Percentiles rank a stretch among this genome's conserved stretches.
phyloP scores from a whole-genome alignment of 53 echinoderm and acorn worm genomes.

The Echinometra lucunter region DNA sequence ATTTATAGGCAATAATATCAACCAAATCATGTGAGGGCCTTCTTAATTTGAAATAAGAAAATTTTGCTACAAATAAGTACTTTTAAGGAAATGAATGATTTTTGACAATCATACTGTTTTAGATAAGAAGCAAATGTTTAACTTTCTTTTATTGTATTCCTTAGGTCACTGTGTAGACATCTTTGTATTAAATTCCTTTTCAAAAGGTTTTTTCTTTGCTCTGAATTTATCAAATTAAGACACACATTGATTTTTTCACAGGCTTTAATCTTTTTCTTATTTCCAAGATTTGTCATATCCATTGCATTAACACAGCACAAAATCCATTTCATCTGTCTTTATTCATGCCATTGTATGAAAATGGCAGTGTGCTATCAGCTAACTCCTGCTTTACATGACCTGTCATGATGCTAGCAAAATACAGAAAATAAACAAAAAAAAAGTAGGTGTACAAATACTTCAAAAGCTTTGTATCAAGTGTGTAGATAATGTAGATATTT shows the following conservation, averaged over 20 bases:
- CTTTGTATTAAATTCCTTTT: background rate
- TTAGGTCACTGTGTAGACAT: background rate
- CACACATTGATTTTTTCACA: background rate
- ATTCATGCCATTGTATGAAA: background rate
- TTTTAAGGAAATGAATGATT: background rate
- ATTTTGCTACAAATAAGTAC: background rate
- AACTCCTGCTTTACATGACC: background rate
- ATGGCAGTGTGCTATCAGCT: background rate
- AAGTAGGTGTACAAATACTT: conserved; percentile 42
- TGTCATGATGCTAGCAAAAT: background rate
- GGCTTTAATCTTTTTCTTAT: background rate
- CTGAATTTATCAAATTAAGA: background rate
- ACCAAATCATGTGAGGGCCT: conserved; percentile 34
- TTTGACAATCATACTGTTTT: background rate
- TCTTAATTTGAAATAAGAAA: background rate
- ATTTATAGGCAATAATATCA: background rate
- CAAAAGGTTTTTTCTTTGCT: background rate
- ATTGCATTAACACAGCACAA: background rate
- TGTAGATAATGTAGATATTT: conserved; percentile 65
- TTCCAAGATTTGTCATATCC: background rate
- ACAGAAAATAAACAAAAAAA: background rate
- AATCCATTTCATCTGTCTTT: background rate
- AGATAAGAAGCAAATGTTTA: background rate
- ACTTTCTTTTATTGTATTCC: background rate
- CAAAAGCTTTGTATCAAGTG: conserved; percentile 24